Base-by-base conservation (phyloP, 2,888 invertebrate genomes). In the Empis livida region DNA sequence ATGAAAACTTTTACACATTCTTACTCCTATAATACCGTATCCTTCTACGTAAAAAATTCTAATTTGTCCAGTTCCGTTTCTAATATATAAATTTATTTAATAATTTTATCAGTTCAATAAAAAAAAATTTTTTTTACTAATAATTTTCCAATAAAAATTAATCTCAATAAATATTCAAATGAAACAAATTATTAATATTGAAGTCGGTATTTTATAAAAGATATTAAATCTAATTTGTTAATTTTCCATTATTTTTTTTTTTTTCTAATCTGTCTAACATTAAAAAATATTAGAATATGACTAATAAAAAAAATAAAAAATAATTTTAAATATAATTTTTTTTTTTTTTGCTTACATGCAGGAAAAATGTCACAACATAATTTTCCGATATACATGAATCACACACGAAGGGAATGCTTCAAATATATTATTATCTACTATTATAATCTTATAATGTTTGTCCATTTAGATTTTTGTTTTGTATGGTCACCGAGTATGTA, bases 361-460 rank as follows among this genome's bases (percentile, higher is more conserved):
- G 56, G 57, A 56, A 52, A 53, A 55, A 57, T 57, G 56, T 57
- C 57, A 57, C 57, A 57, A 56, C 57, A 57, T 56, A 57, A 56
- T 57, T 56, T 57, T 51, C 49, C 53, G 54, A 54, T 53, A 55
- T 57, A 56, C 52, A 56, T 57, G 57, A 57, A 57, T 57, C 56
- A 57, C 52, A 53, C 51, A 52, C 53, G 51, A 48, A 54, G 50
- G 51, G 53, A 51, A 49, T 48, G 16, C 39, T 39, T 13, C 5
- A 17, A 39, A n/a, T 17, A 15, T 17, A 11, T 39, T 17, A 17
- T 17, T 16, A 39, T 39, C 17, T 17, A 39, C 10, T 6, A 20
- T 20, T 5, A 20, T 20, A 20, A 20, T 20, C 20, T 27, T 5
- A 20, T 20, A 20, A 27, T 4, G 5, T 27, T 27, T 27, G 23